Conservation (phyloP, 92 coral and sea anemone species). For the Hydrozoanthus gracilis region DNA sequence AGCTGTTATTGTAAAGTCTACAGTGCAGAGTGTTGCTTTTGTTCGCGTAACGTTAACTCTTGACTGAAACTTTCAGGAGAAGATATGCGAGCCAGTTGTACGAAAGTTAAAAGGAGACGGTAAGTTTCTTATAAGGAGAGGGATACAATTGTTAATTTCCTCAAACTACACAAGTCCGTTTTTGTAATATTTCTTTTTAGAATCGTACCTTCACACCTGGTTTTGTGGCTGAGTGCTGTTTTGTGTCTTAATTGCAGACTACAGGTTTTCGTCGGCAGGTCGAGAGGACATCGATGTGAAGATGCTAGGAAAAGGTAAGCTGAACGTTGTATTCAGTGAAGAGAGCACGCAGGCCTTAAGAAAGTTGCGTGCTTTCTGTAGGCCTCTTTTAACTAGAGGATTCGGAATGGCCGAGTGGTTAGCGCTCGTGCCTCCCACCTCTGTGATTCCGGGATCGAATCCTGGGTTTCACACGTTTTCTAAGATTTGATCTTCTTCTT, state of each 20-base stretch:
- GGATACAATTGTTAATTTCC: neutral
- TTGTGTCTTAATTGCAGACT: slow-evolving; percentile 57
- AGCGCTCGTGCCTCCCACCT: no score
- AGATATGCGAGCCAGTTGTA: slow-evolving; percentile 72
- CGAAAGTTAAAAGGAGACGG: slow-evolving; percentile 75
- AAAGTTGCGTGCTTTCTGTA: no score
- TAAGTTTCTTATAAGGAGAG: slow-evolving; percentile 18
- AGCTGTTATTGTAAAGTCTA: neutral
- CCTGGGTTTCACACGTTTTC: no score
- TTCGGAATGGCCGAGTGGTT: no score
- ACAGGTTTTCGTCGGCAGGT: slow-evolving; percentile 92
- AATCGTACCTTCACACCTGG: no score
- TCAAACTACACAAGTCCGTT: neutral
- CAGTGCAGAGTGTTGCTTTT: neutral
- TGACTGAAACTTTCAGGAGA: slow-evolving; percentile 63
- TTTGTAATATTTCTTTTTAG: no score
- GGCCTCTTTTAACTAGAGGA: no score
- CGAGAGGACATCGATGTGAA: slow-evolving; percentile 96
- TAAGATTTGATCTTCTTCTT: no score
- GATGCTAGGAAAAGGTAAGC: slow-evolving; percentile 92
- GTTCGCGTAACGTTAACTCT: neutral
- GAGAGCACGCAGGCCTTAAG: no score
- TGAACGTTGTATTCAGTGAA: no score
- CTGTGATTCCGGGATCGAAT: no score
- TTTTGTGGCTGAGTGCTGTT: neutral